A percentile compares a stretch with the other conserved stretches of the same genome.
Evolutionary conservation across 2,888 invertebrate genomes (phyloP).

Genomic region (Acleris holmiana): DNA sequence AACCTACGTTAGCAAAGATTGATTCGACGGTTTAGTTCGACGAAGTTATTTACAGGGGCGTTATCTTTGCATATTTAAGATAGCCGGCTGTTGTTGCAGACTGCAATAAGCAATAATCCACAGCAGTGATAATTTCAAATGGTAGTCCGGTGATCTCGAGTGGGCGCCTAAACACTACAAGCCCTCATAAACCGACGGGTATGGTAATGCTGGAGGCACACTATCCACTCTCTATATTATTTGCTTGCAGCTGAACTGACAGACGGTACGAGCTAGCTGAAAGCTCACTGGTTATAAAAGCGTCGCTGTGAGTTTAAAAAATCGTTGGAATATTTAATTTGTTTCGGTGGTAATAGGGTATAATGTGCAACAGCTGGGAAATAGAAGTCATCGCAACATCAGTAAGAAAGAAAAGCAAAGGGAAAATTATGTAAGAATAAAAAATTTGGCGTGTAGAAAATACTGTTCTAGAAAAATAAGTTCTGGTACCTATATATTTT

Average conservation of each 20-base stretch:
- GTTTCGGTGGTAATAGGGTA: conserved; percentile 15
- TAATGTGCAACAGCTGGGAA: too few relatives aligned
- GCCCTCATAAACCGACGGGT: conserved; percentile 78
- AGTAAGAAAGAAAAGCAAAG: too few relatives aligned
- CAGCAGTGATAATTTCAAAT: conserved; percentile 78
- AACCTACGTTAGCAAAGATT: conserved; percentile 27
- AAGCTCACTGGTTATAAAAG: conserved; percentile 50
- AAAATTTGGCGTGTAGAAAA: too few relatives aligned
- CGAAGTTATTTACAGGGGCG: conserved; percentile 44
- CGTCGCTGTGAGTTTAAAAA: conserved; percentile 36
- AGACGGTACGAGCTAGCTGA: conserved; percentile 60
- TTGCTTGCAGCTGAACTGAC: conserved; percentile 58
- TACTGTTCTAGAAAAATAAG: too few relatives aligned
- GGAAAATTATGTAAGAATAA: too few relatives aligned
- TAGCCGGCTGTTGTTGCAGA: conserved; percentile 65
- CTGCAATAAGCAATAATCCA: conserved; percentile 75
- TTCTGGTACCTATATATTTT: not conserved
- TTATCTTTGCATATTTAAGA: conserved; percentile 68
- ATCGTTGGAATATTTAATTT: conserved; percentile 25
- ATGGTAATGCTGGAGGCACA: conserved; percentile 74
- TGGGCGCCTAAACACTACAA: conserved; percentile 82
- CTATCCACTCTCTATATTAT: conserved; percentile 66
- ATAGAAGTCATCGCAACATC: too few relatives aligned
- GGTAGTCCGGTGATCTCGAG: conserved; percentile 65
- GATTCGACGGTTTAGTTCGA: conserved; percentile 24